Percentiles rank a stretch among this genome's conserved stretches.
Evolutionary conservation across 1,140 invertebrate species (phyloP).

Genomic region (Anoplolepis gracilipes): DNA sequence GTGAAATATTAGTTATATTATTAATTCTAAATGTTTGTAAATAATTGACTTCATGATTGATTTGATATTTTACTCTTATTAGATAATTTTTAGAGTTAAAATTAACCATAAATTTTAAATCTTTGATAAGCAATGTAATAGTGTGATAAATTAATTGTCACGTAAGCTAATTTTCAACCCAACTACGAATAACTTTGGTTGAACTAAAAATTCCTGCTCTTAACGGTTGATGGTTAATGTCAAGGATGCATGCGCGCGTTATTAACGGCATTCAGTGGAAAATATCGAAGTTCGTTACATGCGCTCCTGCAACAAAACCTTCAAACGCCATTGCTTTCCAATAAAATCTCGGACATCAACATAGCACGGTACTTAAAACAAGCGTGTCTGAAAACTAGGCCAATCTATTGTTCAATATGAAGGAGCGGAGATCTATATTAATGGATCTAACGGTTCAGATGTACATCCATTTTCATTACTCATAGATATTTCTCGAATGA

Average conservation of each 20-base stretch:
- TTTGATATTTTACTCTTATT: neutral
- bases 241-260: slow-evolving; percentile 45
- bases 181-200: slow-evolving; percentile 8
- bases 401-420: slow-evolving; percentile 32
- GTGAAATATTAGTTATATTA: neutral
- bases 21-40: neutral
- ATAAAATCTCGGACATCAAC: slow-evolving; percentile 34
- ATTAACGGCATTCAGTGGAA: slow-evolving; percentile 24
- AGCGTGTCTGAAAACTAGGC: slow-evolving; percentile 29
- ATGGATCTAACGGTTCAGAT: slow-evolving; percentile 6
- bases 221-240: slow-evolving; percentile 61
- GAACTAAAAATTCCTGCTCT: neutral
- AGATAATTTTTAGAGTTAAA: neutral
- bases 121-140: neutral
- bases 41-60: too few species aligned
- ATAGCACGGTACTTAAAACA: neutral
- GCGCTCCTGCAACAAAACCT: slow-evolving; percentile 28
- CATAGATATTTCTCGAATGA: neutral
- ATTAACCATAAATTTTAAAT: neutral
- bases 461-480: neutral
- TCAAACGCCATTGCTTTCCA: slow-evolving; percentile 49
- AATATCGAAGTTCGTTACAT: slow-evolving; percentile 68
- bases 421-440: slow-evolving; percentile 11
- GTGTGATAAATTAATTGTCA: neutral
- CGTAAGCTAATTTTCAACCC: neutral